Evolutionary conservation across 2,888 invertebrate genomes (phyloP).

Genomic region (Clistopyga incitator): DNA sequence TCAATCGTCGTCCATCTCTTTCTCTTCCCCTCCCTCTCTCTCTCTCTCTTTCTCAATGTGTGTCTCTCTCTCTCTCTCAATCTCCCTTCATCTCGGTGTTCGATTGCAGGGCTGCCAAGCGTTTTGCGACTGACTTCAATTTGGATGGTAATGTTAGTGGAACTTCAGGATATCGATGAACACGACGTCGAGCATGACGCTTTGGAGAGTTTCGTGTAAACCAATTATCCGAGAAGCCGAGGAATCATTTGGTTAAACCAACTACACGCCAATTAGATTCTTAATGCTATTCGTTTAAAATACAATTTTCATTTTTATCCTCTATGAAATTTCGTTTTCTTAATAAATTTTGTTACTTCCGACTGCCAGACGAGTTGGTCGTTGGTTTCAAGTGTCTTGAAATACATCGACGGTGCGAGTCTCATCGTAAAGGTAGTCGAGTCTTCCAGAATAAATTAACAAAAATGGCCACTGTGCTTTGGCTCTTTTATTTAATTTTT

Average conservation of each 20-base stretch:
- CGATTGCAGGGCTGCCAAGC: slow-evolving; percentile 48
- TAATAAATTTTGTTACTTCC: slow-evolving; percentile 18
- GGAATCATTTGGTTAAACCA: slow-evolving; percentile 6
- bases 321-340: not conserved
- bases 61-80: slow-evolving; percentile 20
- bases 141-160: slow-evolving; percentile 43
- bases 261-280: slow-evolving; percentile 29
- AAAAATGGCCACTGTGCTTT: slow-evolving; percentile 17
- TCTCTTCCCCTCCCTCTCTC: slow-evolving; percentile 36
- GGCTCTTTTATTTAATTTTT: slow-evolving; percentile 28
- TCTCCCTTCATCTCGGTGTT: slow-evolving; percentile 49
- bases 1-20: slow-evolving; percentile 66
- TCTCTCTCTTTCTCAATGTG: slow-evolving; percentile 43
- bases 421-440: slow-evolving; percentile 64
- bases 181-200: slow-evolving; percentile 18
- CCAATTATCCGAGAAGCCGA: slow-evolving; percentile 31
- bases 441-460: slow-evolving; percentile 57
- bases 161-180: slow-evolving; percentile 19
- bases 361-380: slow-evolving; percentile 52
- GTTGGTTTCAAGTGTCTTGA: slow-evolving; percentile 56
- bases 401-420: slow-evolving; percentile 71
- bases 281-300: slow-evolving; percentile 15
- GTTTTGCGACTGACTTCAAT: slow-evolving; percentile 42
- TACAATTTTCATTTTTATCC: not conserved
- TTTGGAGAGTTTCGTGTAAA: slow-evolving; percentile 26